Base-by-base conservation (phyloP, 2,888 invertebrate species). In the Platypus cylindrus region DNA sequence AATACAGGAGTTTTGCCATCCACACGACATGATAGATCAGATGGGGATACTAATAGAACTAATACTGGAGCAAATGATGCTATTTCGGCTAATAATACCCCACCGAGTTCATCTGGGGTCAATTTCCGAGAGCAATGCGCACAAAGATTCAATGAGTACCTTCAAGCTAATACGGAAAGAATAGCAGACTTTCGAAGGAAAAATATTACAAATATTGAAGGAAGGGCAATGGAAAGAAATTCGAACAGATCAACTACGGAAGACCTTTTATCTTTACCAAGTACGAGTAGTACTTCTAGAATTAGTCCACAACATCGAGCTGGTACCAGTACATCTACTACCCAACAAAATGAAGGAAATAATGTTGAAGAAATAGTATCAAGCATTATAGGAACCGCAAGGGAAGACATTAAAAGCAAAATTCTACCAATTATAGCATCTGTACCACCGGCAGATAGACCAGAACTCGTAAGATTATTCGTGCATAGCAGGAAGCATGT, bases 381-480 rank as follows among this genome's bases (percentile, higher is more conserved):
- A 12, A 50, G 46, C 30, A 51, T 54, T 25, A 38, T 51, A 24
- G 43, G 50, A 17, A 52, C 48, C 3, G 52, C 53, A 3, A 53
- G 52, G 29, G 45, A 49, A 24, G 53, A 53, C 30, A 50, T 54
- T 15, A 39, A 52, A 27, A 50, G 45, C 31, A 38, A 52, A 27
- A 49, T 53, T 17, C 41, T 54, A 34, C 55, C 55, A n/a, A 50
- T 55, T 14, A 53, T 55, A 15, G 45, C 47, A 32, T 51, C 52
- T 2, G 45, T 55, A 22, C 53, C 55, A 2, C 50, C 48, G 3
- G 47, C 47, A 22, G 54, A 54, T 34, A 41, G 53, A 39, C 50
- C 51, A 5, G 52, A 53, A 41, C 31, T 55, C 32, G 48, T 54
- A 27, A 47, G 53, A 50, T 53, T 53, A 15, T 53, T 54, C 25